Base-by-base conservation (phyloP, 2,113 vertebrate species). In the Lophotis ruficrista region DNA sequence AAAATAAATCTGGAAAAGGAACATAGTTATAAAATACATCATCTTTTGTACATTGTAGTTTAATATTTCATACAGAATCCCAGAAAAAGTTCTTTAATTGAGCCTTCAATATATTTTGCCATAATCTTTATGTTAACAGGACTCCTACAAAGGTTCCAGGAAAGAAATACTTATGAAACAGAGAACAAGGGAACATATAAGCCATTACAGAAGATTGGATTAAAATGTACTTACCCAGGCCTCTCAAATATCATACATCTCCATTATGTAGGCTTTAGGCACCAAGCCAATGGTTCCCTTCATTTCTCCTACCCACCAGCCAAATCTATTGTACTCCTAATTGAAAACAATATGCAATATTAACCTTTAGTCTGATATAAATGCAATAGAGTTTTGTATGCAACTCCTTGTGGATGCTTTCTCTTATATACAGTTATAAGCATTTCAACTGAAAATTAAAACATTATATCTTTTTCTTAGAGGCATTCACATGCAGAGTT, bases 281-380 rank as follows among this genome's bases (percentile, higher is more conserved):
- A 99, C 99, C 87, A 99, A 99, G 98, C 99, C 99, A 97, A 99
- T 98, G 83, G 97, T 97, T 97, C 99, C 99, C 78, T 99, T 99
- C 98, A 99, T 98, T 98, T 99, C 99, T 98, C 99, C 99, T 96
- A 99, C 98, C 99, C 99, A 99, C 99, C 99, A 99, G 98, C 99
- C 99, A 95, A 98, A 99, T 96, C 89, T 98, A 98, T 99, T 98
- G 97, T 99, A 99, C 96, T 99, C 99, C 99, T 99, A 98, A 98
- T 98, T 98, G 92, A 97, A 97, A 98, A 97, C 98, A 98, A 98
- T 98, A 98, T 94, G 95, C 98, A 98, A 95, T 97, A 98, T 98
- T 98, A 98, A 98, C 98, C 98, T 98, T 98, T 98, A 98, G 97
- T 98, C 98, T 91, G 95, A 98, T 95, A 96, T 94, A 97, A 97